Base-by-base conservation (phyloP, 35 echinoderm and acorn worm genomes). In the Diadema setosum region DNA sequence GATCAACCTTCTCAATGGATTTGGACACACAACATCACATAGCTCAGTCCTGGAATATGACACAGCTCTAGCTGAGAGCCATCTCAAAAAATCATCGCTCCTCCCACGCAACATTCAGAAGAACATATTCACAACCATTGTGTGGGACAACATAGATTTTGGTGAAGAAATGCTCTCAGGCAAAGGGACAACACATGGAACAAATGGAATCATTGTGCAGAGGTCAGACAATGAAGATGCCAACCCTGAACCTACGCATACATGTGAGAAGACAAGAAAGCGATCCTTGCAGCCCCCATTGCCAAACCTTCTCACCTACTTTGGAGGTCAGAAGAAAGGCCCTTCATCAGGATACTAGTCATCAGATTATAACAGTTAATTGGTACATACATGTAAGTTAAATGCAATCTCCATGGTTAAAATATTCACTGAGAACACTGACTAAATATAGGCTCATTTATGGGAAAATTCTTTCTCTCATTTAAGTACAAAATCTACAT, bases 61-160 rank as follows among this genome's bases (percentile, higher is more conserved):
- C 52, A 90, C 88, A 18, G 82, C 81, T 34, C 57, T 90, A 43
- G 80, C 88, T 27, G 33, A 67, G 36, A 55, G 23, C 15, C 88
- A 90, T 17, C 39, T 90, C 11, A 34, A 7, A 41, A 45, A 55
- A 29, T 37, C 32, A n/a, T 37, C 34, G 14, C 9, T 63, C 14
- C 29, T 84, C 3, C 88, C 80, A 27, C 11, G 5, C 43, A 56
- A 58, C 23, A 49, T 84, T 6, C 11, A 26, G 4, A 70, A 90
- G 41, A 50, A 65, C 16, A 82, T 11, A 81, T 76, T 43, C 12
- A 90, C 58, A 46, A 65, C 25, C 20, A 43, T 91, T 48, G 89
- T 85, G 11, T 85, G 89, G 81, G 89, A 91, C 25, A 91, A 87
- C 34, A 87, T 36, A 16, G 90, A 87, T 42, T 92, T 92, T 82